These are phyloP conservation scores for Grammomys dolichurus DNA, from an alignment of 2,113 vertebrate genomes.

Conservation along the genomic window DNA sequence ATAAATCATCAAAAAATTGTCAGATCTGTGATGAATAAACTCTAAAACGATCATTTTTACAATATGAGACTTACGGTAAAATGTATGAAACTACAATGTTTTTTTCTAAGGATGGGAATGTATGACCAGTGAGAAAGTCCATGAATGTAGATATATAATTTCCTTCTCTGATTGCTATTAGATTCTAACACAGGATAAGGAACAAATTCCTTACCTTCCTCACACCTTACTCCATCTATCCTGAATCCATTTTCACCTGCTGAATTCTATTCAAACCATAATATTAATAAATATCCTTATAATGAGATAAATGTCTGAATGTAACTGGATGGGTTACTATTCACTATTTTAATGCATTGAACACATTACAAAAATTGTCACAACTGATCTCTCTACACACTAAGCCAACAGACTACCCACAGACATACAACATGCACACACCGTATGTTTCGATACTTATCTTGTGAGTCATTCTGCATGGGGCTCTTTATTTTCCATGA, in stretches of 20 bases:
- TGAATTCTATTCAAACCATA: neutral
- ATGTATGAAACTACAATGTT: neutral
- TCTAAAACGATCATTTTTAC: neutral
- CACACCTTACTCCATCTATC: neutral
- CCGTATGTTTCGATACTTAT: neutral
- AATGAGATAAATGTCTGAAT: neutral
- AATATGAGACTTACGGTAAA: neutral
- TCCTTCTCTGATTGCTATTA: neutral
- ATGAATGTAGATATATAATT: neutral
- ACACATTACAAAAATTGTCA: neutral
- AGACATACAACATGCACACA: neutral
- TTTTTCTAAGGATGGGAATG: neutral
- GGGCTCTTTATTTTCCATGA: neutral
- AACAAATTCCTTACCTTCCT: neutral
- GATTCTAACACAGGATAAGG: neutral
- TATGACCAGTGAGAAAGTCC: neutral
- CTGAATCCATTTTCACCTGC: neutral
- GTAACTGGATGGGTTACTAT: neutral
- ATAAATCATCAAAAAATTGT: neutral
- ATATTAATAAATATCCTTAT: neutral
- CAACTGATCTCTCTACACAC: neutral
- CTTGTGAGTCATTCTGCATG: neutral
- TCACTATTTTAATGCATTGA: neutral
- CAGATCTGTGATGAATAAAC: neutral
- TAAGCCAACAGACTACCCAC: neutral